Evolutionary conservation across 1,140 invertebrate species (phyloP).

Genomic region (Drosophila bifasciata): DNA sequence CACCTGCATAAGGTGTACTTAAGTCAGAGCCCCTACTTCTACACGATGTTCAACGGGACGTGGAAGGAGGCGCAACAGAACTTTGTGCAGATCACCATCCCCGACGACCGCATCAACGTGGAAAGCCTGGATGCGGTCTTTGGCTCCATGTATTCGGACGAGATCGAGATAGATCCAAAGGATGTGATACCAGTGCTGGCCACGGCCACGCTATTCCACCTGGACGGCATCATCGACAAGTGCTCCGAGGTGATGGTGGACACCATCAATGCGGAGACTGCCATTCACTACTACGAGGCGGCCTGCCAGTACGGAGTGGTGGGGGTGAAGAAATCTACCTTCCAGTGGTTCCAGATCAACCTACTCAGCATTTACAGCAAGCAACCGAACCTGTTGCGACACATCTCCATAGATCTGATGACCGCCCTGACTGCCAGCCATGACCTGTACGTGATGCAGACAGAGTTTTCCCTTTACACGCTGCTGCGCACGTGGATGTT

Average conservation of each 20-base stretch:
- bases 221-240: slow-evolving; percentile 91
- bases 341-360: slow-evolving; percentile 90
- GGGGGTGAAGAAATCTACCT: slow-evolving; percentile 87
- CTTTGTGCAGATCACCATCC: slow-evolving; percentile 89
- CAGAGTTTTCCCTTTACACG: slow-evolving; percentile 92
- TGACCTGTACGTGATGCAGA: slow-evolving; percentile 91
- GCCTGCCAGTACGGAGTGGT: slow-evolving; percentile 88
- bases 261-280: slow-evolving; percentile 89
- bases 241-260: slow-evolving; percentile 91
- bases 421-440: slow-evolving; percentile 87
- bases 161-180: slow-evolving; percentile 89
- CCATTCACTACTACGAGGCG: slow-evolving; percentile 89
- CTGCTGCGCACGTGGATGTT: slow-evolving; percentile 89
- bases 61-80: slow-evolving; percentile 91
- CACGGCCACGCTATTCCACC: slow-evolving; percentile 90
- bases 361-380: slow-evolving; percentile 87
- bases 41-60: slow-evolving; percentile 93
- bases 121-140: slow-evolving; percentile 90
- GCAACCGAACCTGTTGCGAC: slow-evolving; percentile 85
- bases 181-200: slow-evolving; percentile 90
- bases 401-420: slow-evolving; percentile 89
- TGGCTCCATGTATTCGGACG: slow-evolving; percentile 92
- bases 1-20: slow-evolving; percentile 92
- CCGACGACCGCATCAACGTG: slow-evolving; percentile 90
- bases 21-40: slow-evolving; percentile 92